A percentile compares a stretch with the other conserved stretches of the same genome.
phyloP scores from a whole-genome alignment of 2,888 invertebrate genomes.

The Tenodera sinensis region DNA sequence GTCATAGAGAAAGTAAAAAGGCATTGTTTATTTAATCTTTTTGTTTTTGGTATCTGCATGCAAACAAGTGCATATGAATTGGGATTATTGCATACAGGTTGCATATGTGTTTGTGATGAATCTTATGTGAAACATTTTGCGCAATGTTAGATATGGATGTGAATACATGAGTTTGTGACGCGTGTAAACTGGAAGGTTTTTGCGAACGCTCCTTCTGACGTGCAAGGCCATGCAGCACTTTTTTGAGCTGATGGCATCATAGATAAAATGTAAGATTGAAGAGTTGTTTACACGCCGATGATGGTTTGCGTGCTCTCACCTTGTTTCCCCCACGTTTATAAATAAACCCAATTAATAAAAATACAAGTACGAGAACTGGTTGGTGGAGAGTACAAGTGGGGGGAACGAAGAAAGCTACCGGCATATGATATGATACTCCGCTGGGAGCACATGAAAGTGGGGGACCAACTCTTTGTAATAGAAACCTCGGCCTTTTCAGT shows the following conservation, averaged over 20 bases:
- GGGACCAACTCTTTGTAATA: not conserved
- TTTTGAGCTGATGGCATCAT: not conserved
- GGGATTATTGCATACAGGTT: no score
- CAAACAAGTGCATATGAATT: no score
- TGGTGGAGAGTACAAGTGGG: not conserved
- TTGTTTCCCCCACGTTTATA: not conserved
- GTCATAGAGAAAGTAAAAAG: no score
- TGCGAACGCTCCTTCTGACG: not conserved
- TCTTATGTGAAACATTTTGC: no score
- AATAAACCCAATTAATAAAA: not conserved
- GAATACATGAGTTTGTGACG: no score
- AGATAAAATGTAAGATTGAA: not conserved
- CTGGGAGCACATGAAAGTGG: not conserved
- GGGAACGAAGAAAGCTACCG: not conserved
- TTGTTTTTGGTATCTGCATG: no score
- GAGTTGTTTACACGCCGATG: not conserved
- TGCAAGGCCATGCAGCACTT: not conserved
- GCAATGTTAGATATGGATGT: no score
- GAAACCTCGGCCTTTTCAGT: slow-evolving; percentile 10
- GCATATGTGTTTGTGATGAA: no score
- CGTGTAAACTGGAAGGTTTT: not conserved
- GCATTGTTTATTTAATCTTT: no score
- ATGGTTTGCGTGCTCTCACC: not conserved
- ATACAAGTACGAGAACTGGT: not conserved
- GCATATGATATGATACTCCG: not conserved